A percentile compares a stretch with the other conserved stretches of the same genome.
These are phyloP conservation scores for Hipparchia sbordonii DNA, from an alignment of 2,888 invertebrate genomes.

Conservation along the genomic window DNA sequence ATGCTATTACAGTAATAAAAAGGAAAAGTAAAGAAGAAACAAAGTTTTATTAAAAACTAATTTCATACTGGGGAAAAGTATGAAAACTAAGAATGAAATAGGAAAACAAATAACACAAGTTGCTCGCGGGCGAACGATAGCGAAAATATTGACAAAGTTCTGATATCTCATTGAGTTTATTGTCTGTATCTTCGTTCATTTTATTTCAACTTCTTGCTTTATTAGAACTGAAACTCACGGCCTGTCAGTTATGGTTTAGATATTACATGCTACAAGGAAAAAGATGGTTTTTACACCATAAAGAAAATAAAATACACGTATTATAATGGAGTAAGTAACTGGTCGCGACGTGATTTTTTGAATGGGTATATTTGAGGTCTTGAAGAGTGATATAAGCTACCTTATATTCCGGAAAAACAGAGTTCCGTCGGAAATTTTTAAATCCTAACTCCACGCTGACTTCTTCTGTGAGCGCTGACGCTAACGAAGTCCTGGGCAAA, in stretches of 20 bases:
- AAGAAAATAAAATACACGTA: background rate
- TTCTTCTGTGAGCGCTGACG: too few species aligned
- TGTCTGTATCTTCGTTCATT: background rate
- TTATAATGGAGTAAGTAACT: too few species aligned
- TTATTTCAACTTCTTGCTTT: conserved; percentile 8
- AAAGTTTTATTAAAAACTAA: conserved; percentile 14
- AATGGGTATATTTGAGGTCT: too few species aligned
- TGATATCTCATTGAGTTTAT: background rate
- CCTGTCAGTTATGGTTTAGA: background rate
- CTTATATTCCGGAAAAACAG: too few species aligned
- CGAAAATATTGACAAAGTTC: conserved; percentile 19
- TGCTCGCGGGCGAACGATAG: background rate
- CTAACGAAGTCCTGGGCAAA: too few species aligned
- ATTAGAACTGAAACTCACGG: background rate
- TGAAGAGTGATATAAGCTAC: too few species aligned
- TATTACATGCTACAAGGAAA: background rate
- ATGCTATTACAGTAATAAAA: background rate
- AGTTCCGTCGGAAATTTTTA: too few species aligned
- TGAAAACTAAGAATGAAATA: conserved; percentile 17
- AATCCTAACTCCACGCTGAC: too few species aligned
- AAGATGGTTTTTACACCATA: background rate
- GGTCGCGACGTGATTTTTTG: too few species aligned
- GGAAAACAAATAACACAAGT: conserved; percentile 19
- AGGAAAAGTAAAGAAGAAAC: conserved; percentile 6
- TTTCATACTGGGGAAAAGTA: conserved; percentile 11